Conservation (phyloP, 2,888 invertebrate species). For the Trachelus tabidus region DNA sequence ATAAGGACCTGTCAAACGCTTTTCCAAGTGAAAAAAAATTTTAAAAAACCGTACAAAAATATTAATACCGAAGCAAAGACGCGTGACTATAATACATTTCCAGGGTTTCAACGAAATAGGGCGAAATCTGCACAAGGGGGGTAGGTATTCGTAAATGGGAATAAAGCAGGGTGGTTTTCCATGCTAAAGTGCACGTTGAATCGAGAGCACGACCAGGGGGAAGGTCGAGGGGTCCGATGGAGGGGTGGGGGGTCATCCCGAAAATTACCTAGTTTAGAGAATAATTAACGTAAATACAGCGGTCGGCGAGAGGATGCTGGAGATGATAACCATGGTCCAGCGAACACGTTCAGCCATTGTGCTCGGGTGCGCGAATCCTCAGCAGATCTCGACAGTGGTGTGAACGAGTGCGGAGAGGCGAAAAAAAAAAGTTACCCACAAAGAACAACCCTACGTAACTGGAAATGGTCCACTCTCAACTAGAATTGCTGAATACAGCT, state of each 20-base stretch:
- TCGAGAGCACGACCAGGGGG: background rate
- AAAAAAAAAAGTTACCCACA: background rate
- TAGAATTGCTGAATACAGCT: background rate
- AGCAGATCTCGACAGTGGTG: background rate
- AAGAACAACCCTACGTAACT: background rate
- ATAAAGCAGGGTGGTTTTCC: background rate
- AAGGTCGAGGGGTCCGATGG: background rate
- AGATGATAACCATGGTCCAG: background rate
- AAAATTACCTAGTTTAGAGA: background rate
- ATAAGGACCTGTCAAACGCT: background rate
- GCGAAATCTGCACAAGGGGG: background rate
- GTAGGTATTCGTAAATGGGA: background rate
- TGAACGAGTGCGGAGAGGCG: background rate
- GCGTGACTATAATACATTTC: too few species aligned
- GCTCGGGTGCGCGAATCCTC: background rate
- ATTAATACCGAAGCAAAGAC: background rate
- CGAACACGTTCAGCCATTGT: background rate
- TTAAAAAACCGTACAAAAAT: background rate
- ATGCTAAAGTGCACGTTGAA: background rate
- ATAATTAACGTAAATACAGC: slow-evolving; percentile 3
- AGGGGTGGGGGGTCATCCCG: background rate
- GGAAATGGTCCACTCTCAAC: background rate
- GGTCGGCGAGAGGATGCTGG: background rate
- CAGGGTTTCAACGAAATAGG: background rate
- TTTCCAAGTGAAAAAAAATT: background rate